Evolutionary conservation across 2,113 vertebrate species (phyloP), one percentile per base, ranked within the genome.

Genomic region (Ammodytes dubius): DNA sequence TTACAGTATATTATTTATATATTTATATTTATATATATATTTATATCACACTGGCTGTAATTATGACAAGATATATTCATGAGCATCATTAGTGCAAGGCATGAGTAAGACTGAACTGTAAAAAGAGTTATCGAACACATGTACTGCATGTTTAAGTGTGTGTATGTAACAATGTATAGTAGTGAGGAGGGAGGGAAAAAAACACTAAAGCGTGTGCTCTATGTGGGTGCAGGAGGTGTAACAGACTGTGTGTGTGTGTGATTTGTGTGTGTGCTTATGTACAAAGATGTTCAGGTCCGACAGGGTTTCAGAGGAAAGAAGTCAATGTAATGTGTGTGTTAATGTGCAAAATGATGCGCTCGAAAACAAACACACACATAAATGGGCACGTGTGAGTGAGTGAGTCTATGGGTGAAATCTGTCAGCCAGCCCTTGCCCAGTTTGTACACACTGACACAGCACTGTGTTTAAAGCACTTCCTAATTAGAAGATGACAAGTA

Each of bases 1-100:
- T 97, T 98, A 99, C 97, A 99, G 96, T 96, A 97, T 96, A 97
- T 96, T 94, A 95, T 95, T 94, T 95, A 95, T 94, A 94, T 93
- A 90, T 93, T 89, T 92, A 91, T 93, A 88, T 91, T 79, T 92
- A 77, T 91, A 84, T 93, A 90, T 94, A 93, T 92, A 89, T 93
- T 88, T 92, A 92, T 93, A 92, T 93, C 92, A 94, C 93, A 95
- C 89, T 93, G 90, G 91, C 90, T 92, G 93, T 92, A 91, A 94
- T 93, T 91, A 94, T 91, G 92, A 95, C 87, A 91, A 87, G 86
- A 93, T 93, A 94, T 94, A 95, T 93, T 92, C 82, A 94, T 92
- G 87, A 94, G 92, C 90, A 91, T 94, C 91, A 91, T 95, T 95
- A 95, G 95, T 95, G 94, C 94, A 95, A 95, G 94, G 94, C 94